Evolutionary conservation across 2,888 invertebrate genomes (phyloP), one percentile per base, ranked within the genome.

Genomic region (Pyrrhia umbra): DNA sequence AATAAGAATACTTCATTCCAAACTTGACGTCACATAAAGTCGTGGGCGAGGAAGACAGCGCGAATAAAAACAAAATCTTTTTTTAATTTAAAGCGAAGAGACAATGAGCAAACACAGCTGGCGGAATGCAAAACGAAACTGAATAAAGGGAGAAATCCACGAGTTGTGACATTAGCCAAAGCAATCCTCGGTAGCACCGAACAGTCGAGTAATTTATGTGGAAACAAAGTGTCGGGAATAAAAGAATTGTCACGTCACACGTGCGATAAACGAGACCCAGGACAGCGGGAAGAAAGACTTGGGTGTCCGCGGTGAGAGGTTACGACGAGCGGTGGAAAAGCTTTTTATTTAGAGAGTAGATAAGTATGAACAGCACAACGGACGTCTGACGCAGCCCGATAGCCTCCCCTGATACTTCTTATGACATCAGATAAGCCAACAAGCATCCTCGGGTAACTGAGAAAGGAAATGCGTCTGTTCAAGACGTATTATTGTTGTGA

Each of bases 61-160:
- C 81, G 81, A 88, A 91, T 88, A 90, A 92, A 92, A 92, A 89
- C 85, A 83, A 85, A 90, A 85, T 86, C 83, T 88, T 91, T 91
- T 92, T 92, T 92, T 88, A 90, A 91, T 91, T 93, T 91, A 91
- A 94, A 89, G 79, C 87, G 85, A 86, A 87, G 90, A 93, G 92
- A 94, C 94, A 94, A 94, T 93, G 94, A 94, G 89, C 93, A 92
- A 94, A 93, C 92, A 91, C 92, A 93, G 92, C 90, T 93, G 93
- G 90, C 75, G 89, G 94, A 93, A 95, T 94, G 93, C 92, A 94
- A 95, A 94, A 94, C 88, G 89, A 92, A 86, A 77, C 79, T 77
- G 81, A 88, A 87, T 85, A 86, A 86, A 87, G 83, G 83, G 81
- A 88, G 85, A 88, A 88, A 88, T 84, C 85, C 90, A 88, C 87